A percentile compares a stretch with the other conserved stretches of the same genome.
phyloP scores from a whole-genome alignment of 2,113 vertebrate species.

The Hirundichthys speculiger region DNA sequence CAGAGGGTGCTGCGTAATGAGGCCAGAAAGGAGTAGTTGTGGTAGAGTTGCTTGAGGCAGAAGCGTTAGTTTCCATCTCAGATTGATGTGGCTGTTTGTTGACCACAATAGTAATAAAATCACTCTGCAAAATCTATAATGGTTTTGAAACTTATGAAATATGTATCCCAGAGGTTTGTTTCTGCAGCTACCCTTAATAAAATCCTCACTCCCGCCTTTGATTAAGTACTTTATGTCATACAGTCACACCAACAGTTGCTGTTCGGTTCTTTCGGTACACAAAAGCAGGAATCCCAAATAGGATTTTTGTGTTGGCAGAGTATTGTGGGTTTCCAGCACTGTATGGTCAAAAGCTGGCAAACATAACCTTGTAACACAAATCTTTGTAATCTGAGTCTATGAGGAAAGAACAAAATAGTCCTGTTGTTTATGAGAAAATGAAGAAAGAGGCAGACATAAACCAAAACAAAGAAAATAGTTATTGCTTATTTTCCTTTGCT shows the following conservation, averaged over 20 bases:
- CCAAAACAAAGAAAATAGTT: neutral
- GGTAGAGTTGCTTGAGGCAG: constrained; percentile 39
- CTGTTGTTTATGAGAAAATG: constrained; percentile 7
- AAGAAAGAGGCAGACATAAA: constrained; percentile 8
- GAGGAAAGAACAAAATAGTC: no score
- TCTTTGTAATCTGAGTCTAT: neutral
- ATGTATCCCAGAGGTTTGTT: constrained; percentile 11
- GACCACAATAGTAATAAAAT: constrained; percentile 34
- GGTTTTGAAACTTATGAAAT: constrained; percentile 14
- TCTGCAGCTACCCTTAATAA: neutral
- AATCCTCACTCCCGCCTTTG: constrained; percentile 8
- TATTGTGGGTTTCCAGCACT: constrained; percentile 23
- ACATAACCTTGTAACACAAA: constrained; percentile 39
- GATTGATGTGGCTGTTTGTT: constrained; percentile 40
- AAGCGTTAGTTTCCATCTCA: constrained; percentile 32
- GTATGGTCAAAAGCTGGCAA: constrained; percentile 33
- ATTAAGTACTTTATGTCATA: neutral
- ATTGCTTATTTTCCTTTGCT: neutral
- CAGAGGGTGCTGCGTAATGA: constrained; percentile 49
- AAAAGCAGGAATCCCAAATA: constrained; percentile 11
- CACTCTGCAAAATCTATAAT: constrained; percentile 25
- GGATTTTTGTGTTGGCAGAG: constrained; percentile 15
- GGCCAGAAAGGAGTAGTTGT: constrained; percentile 53
- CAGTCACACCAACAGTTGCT: constrained; percentile 4
- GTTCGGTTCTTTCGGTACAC: constrained; percentile 16